Base-by-base conservation (phyloP, 2,797 vertebrate species). In the Hippoglossus hippoglossus region DNA sequence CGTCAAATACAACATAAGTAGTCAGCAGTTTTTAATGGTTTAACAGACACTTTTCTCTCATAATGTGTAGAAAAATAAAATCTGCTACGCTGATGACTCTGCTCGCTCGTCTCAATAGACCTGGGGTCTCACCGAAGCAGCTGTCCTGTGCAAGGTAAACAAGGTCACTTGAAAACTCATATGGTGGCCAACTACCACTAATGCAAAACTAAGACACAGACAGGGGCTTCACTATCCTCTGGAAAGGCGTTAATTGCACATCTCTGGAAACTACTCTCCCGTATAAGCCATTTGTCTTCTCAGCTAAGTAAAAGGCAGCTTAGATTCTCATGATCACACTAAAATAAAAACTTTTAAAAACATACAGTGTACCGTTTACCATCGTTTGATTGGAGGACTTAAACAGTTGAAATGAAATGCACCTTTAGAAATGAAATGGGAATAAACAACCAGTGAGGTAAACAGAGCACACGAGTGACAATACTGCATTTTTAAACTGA, bases 81-180 rank as follows among this genome's bases (percentile, higher is more conserved):
- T 89, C 73, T 82, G 75, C 81, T 51, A 74, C 18, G 47, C 26
- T 12, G 10, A 73, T 71, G 71, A 26, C 46, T 85, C 75, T 70
- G 75, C 67, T 75, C 69, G 68, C 28, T 71, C 9, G 2, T 75
- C 57, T 68, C 73, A 15, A 71, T 83, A 73, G 69, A 83, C 81
- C 72, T 60, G 49, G 78, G 70, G 90, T 91, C 89, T 93, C 89
- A 88, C 72, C 89, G 85, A 94, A 93, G 92, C 91, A 59, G 82
- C 75, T 85, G 72, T 79, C 68, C 63, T 86, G 84, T 87, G 88
- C 87, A 88, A 90, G 80, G 79, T 85, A 91, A 90, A 92, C 92
- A 94, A 93, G 92, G 91, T 89, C 93, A 94, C 93, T 93, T 94
- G 60, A 89, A 89, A 88, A 89, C 81, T 75, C 80, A 75, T 49